phyloP scores from a whole-genome alignment of 2,113 vertebrate genomes.

The Callorhinus ursinus region DNA sequence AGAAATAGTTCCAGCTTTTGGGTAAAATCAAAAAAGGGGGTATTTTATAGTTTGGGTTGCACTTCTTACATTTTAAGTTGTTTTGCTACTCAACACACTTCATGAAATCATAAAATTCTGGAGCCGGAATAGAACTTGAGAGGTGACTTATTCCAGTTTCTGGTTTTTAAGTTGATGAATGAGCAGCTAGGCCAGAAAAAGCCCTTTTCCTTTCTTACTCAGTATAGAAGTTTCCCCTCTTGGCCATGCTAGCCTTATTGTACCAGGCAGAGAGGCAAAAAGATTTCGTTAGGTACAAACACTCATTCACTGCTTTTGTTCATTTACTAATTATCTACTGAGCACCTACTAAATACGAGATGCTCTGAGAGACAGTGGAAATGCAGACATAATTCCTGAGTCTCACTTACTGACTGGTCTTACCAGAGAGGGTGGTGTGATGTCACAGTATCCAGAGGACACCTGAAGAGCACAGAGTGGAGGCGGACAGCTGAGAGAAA shows the following conservation, averaged over 20 bases:
- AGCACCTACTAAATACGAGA: not conserved
- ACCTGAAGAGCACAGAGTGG: accelerated
- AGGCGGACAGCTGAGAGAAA: not conserved
- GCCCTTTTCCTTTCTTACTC: not conserved
- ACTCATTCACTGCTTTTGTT: not conserved
- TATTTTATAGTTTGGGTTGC: constrained; percentile 50
- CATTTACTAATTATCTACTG: not conserved
- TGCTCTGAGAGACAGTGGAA: not conserved
- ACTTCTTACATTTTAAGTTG: constrained; percentile 34
- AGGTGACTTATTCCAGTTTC: not conserved
- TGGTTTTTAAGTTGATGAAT: not conserved
- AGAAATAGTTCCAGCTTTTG: constrained; percentile 77
- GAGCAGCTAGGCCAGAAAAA: not conserved
- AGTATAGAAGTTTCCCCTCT: not conserved
- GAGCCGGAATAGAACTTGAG: not conserved
- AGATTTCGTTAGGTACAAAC: not conserved
- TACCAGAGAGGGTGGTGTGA: accelerated
- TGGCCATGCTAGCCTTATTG: not conserved
- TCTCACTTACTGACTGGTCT: accelerated
- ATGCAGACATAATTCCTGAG: not conserved
- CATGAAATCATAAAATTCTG: constrained; percentile 5
- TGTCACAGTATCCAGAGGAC: not conserved
- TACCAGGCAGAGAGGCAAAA: not conserved
- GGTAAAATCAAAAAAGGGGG: not conserved
- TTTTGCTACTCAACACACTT: not conserved